phyloP scores from a whole-genome alignment of 92 coral and sea anemone genomes.

The Siderastrea radians region DNA sequence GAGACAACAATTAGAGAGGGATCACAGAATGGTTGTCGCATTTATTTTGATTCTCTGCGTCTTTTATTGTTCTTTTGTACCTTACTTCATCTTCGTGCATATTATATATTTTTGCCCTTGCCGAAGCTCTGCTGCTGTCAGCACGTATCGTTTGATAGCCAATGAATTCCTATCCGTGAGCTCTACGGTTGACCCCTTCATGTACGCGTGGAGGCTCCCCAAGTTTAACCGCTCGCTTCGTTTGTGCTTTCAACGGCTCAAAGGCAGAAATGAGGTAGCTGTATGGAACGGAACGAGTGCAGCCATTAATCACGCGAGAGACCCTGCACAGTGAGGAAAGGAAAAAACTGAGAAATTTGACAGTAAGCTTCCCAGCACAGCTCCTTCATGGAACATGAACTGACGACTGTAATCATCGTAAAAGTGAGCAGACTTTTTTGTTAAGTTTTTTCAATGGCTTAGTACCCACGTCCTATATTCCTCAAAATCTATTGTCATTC shows the following conservation, averaged over 20 bases:
- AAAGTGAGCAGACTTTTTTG: too few species aligned
- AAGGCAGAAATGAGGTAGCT: constrained; percentile 16
- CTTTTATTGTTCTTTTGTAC: constrained; percentile 32
- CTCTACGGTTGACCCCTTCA: constrained; percentile 30
- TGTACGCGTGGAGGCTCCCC: constrained; percentile 50
- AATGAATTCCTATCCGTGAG: constrained; percentile 42
- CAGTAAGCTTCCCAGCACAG: too few species aligned
- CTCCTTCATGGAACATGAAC: too few species aligned
- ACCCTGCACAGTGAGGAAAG: background rate
- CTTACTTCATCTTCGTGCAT: constrained; percentile 39
- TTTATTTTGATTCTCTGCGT: constrained; percentile 24
- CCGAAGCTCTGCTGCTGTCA: constrained; percentile 7
- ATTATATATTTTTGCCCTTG: constrained; percentile 39
- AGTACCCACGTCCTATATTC: too few species aligned
- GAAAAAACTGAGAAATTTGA: background rate
- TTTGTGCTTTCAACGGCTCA: constrained; percentile 15
- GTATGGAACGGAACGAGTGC: constrained; percentile 11
- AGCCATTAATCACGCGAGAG: background rate
- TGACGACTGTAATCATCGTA: too few species aligned
- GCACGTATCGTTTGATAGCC: background rate
- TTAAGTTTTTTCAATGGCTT: too few species aligned
- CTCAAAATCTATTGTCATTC: too few species aligned
- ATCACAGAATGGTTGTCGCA: constrained; percentile 21
- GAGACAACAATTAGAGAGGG: constrained; percentile 21
- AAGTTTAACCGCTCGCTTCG: constrained; percentile 37